Base-by-base conservation (phyloP, 2,888 invertebrate genomes). In the Nemotelus nigrinus region DNA sequence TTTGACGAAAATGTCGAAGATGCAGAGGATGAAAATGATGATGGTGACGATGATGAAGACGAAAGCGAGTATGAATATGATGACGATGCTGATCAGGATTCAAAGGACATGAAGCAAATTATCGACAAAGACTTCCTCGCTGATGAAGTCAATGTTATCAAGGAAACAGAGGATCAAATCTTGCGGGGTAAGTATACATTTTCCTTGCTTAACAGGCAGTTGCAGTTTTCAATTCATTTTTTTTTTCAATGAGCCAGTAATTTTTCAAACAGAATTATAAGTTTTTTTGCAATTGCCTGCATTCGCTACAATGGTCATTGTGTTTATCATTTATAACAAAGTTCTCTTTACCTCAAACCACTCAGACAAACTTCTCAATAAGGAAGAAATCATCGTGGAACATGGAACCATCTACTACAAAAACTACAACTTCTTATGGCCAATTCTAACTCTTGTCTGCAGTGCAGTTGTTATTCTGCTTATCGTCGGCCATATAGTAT, bases 371-470 rank as follows among this genome's bases (percentile, higher is more conserved):
- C 58, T 79, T 8, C 75, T 76, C 43, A 67, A 85, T 82, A 83
- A 83, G 53, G 84, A 84, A 76, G 85, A 85, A 81, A 84, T 86
- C 82, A 87, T 84, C 83, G 87, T 82, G 83, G 87, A 82, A 82
- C 88, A 80, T 81, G 86, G 83, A 84, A 88, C 71, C 72, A 86
- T 82, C 85, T 88, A 81, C 80, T 89, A 89, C 82, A 85, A 86
- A 72, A 86, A 82, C 80, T 90, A 90, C 82, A 88, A 87, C 76
- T 90, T 90, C 84, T 82, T 91, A 79, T 89, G 90, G 88, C 90
- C 91, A 58, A 88, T 90, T 47, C 85, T 90, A 58, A 89, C 91
- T 80, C 89, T 91, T 67, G 87, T 91, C 78, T 85, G 90, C 60
- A 89, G 91, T 72, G 89, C 91, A 64, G 80, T 89, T 53, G 82